A percentile compares a stretch with the other conserved stretches of the same genome.
Conservation (phyloP, 2,888 invertebrate species). For the Galerucella pusilla region DNA sequence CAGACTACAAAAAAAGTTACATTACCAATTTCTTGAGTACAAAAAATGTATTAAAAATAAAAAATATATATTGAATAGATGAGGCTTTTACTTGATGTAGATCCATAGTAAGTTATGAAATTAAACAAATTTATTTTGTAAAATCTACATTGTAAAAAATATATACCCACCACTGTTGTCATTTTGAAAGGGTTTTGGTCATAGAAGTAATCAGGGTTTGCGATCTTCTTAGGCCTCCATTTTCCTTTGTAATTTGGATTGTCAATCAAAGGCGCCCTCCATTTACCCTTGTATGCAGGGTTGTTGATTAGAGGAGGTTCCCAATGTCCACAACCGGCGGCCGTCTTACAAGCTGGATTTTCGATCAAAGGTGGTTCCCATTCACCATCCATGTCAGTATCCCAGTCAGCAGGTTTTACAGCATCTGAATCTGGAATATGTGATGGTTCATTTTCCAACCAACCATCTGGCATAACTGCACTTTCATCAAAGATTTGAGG, state of each 20-base stretch:
- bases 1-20: slow-evolving; percentile 71
- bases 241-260: slow-evolving; percentile 97
- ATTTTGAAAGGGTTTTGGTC: slow-evolving; percentile 91
- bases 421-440: slow-evolving; percentile 89
- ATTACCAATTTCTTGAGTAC: slow-evolving; percentile 14
- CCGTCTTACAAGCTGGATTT: slow-evolving; percentile 84
- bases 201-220: slow-evolving; percentile 93
- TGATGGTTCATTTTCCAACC: slow-evolving; percentile 92
- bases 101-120: too few relatives aligned
- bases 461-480: slow-evolving; percentile 88
- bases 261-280: slow-evolving; percentile 89
- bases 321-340: slow-evolving; percentile 91
- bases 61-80: too few relatives aligned
- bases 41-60: slow-evolving; percentile 20
- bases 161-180: slow-evolving; percentile 85
- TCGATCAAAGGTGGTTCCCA: slow-evolving; percentile 96
- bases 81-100: too few relatives aligned
- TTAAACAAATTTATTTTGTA: too few relatives aligned
- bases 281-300: slow-evolving; percentile 92
- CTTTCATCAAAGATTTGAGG: slow-evolving; percentile 87
- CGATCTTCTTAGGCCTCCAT: slow-evolving; percentile 88
- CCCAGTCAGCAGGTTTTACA: slow-evolving; percentile 94
- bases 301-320: slow-evolving; percentile 85
- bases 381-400: slow-evolving; percentile 92
- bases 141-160: too few relatives aligned